Conservation (phyloP, 2,113 vertebrate species). For the Oxygymnocypris stewartii region DNA sequence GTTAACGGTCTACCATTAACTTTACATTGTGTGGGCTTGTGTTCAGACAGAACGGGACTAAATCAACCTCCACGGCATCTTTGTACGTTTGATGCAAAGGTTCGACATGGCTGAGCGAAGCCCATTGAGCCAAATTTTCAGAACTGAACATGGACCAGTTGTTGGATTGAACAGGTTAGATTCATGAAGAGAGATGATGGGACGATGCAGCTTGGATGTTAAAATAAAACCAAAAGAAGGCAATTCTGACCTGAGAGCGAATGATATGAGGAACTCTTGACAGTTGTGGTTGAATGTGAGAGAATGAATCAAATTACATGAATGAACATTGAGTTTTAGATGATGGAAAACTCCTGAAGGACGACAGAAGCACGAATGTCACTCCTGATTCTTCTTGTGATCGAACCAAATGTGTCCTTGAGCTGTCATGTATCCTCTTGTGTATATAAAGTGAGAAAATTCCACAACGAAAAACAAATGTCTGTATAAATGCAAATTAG, state of each 20-base stretch:
- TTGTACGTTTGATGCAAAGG: not conserved
- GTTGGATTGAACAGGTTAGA: constrained; percentile 27
- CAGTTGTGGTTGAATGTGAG: constrained; percentile 49
- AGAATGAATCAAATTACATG: constrained; percentile 72
- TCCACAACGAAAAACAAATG: constrained; percentile 60
- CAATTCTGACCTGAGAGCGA: not conserved
- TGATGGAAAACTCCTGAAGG: constrained; percentile 62
- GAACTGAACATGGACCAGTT: constrained; percentile 41
- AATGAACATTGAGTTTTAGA: constrained; percentile 61
- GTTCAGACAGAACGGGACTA: constrained; percentile 1
- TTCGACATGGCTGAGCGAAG: not conserved
- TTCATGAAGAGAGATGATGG: constrained; percentile 36
- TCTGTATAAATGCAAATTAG: constrained; percentile 74
- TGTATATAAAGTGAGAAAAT: constrained; percentile 80
- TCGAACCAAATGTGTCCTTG: constrained; percentile 73
- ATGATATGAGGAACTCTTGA: constrained; percentile 25
- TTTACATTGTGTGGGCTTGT: not conserved
- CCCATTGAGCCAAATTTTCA: constrained; percentile 38
- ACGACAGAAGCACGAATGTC: constrained; percentile 59
- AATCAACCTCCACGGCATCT: not conserved
- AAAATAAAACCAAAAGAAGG: not conserved
- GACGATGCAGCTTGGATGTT: constrained; percentile 33
- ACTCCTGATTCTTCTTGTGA: constrained; percentile 68
- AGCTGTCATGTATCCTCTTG: constrained; percentile 75
- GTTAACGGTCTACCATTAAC: not conserved